phyloP scores from a whole-genome alignment of 2,888 invertebrate genomes.

The Tetheella fluctuosa region DNA sequence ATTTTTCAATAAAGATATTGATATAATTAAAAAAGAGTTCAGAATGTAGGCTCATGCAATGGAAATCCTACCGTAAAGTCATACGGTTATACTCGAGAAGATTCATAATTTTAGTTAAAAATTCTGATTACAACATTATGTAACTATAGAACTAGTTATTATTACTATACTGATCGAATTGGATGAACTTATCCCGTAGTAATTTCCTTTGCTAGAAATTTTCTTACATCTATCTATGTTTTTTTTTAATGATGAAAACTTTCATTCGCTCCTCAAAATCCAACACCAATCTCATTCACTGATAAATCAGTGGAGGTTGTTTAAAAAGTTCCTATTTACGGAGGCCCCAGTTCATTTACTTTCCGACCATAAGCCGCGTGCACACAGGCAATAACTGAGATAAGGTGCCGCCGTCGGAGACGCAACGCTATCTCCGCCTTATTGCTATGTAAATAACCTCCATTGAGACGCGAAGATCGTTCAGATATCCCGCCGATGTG shows the following conservation, averaged over 20 bases:
- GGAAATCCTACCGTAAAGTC: background rate
- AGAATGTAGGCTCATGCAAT: background rate
- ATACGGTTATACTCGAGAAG: no score
- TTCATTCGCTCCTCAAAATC: constrained; percentile 23
- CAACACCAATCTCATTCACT: constrained; percentile 50
- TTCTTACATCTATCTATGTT: background rate
- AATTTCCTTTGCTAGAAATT: background rate
- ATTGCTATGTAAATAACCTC: constrained; percentile 82
- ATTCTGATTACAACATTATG: no score
- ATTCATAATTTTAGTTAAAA: no score
- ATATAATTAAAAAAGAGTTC: background rate
- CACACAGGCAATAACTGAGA: constrained; percentile 76
- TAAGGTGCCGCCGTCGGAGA: constrained; percentile 61
- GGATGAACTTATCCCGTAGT: background rate
- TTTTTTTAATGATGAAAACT: constrained; percentile 18
- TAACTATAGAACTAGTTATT: no score
- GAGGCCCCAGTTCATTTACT: constrained; percentile 72
- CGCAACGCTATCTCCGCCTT: constrained; percentile 71
- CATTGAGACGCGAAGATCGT: constrained; percentile 73
- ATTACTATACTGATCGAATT: no score
- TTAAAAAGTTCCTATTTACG: constrained; percentile 68
- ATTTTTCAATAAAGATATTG: constrained; percentile 21
- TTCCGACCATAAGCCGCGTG: constrained; percentile 74
- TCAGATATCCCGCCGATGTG: constrained; percentile 74
- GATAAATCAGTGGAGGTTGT: constrained; percentile 65